These are phyloP conservation scores for Cantharis rustica DNA, from an alignment of 2,888 invertebrate species.

Conservation along the genomic window DNA sequence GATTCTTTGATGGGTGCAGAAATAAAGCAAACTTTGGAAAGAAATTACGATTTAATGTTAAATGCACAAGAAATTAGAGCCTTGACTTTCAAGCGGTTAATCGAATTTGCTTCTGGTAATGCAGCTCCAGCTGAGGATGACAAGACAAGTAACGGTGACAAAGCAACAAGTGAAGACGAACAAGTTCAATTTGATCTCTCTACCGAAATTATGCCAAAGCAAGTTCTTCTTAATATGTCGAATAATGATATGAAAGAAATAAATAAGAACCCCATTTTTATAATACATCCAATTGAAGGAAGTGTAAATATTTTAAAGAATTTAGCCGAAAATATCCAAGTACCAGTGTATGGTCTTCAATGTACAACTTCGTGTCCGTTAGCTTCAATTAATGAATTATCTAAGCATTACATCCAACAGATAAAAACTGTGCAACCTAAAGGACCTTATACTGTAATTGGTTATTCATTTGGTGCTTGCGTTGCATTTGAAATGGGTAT, in stretches of 20 bases:
- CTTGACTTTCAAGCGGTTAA: slow-evolving; percentile 78
- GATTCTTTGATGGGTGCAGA: slow-evolving; percentile 99
- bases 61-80: slow-evolving; percentile 89
- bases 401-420: slow-evolving; percentile 72
- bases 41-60: slow-evolving; percentile 88
- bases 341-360: slow-evolving; percentile 88
- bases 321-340: slow-evolving; percentile 73
- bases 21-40: slow-evolving; percentile 93
- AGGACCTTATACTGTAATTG: slow-evolving; percentile 87
- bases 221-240: slow-evolving; percentile 70
- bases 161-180: slow-evolving; percentile 56
- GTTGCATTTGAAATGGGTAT: slow-evolving; percentile 95
- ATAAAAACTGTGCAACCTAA: slow-evolving; percentile 76
- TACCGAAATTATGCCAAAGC: slow-evolving; percentile 75
- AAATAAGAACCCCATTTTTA: slow-evolving; percentile 63
- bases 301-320: slow-evolving; percentile 71
- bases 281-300: slow-evolving; percentile 90
- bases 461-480: slow-evolving; percentile 95
- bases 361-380: slow-evolving; percentile 80
- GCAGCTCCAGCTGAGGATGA: slow-evolving; percentile 40
- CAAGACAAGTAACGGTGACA: slow-evolving; percentile 36
- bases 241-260: slow-evolving; percentile 57
- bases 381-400: slow-evolving; percentile 71
- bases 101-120: slow-evolving; percentile 59
- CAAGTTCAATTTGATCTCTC: slow-evolving; percentile 60